Percentiles rank a stretch among this genome's conserved stretches.
Conservation (phyloP, 2,113 vertebrate genomes). For the Struthio camelus region DNA sequence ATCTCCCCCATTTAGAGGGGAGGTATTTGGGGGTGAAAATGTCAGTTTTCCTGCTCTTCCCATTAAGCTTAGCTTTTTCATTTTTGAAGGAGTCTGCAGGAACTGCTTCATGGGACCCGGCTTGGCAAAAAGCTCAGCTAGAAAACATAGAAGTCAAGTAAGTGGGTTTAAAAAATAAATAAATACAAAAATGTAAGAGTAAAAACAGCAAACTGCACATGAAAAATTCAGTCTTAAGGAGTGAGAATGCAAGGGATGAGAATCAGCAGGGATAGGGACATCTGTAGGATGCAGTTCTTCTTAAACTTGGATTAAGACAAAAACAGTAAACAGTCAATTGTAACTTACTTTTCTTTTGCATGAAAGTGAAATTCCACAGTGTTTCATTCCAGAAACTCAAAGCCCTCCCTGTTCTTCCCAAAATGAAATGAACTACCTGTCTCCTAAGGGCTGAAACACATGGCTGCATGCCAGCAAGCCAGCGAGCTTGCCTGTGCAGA, state of each 20-base stretch:
- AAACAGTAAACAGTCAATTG: not conserved
- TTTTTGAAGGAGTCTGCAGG: not conserved
- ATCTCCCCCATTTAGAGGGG: not conserved
- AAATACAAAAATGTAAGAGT: too few species aligned
- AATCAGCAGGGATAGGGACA: not conserved
- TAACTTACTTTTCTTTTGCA: not conserved
- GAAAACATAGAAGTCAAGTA: too few species aligned
- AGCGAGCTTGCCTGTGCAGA: not conserved
- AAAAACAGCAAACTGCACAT: not conserved
- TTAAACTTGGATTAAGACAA: not conserved
- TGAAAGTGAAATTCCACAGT: not conserved
- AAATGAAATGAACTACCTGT: accelerated
- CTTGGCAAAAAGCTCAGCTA: not conserved
- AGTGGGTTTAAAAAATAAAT: too few species aligned
- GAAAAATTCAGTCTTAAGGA: not conserved
- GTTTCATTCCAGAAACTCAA: not conserved
- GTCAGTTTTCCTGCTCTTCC: not conserved
- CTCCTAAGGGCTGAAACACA: not conserved
- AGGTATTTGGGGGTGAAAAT: not conserved
- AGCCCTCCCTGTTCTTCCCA: not conserved
- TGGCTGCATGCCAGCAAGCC: accelerated
- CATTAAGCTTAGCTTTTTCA: not conserved
- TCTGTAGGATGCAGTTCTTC: not conserved
- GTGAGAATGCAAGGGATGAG: not conserved
- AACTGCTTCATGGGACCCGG: not conserved